phyloP scores from a whole-genome alignment of 2,888 invertebrate genomes.

The Drosophila vallismaia region DNA sequence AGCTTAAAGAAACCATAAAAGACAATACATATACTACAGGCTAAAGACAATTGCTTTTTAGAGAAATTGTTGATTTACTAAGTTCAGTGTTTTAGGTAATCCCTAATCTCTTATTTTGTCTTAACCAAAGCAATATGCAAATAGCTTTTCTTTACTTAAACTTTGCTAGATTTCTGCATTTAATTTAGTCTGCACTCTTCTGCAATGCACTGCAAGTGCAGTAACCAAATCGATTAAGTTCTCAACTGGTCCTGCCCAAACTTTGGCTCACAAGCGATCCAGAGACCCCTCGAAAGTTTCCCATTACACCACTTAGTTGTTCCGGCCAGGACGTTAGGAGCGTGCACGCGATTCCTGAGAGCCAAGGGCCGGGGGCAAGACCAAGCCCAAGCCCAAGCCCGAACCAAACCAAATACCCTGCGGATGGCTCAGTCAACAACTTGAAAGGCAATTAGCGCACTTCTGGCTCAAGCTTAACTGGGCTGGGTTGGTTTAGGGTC shows the following conservation, averaged over 20 bases:
- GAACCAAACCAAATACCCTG: constrained; percentile 22
- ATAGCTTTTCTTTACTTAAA: too few relatives aligned
- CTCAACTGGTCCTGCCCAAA: constrained; percentile 11
- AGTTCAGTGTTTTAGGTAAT: too few relatives aligned
- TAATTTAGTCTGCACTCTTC: too few relatives aligned
- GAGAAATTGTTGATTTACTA: background rate
- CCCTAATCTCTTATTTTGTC: too few relatives aligned
- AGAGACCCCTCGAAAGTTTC: constrained; percentile 23
- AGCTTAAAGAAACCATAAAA: background rate
- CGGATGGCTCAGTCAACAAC: constrained; percentile 67
- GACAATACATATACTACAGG: background rate
- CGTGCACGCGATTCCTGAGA: constrained; percentile 1
- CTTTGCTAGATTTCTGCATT: background rate
- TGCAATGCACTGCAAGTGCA: too few relatives aligned
- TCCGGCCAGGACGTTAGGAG: constrained; percentile 10
- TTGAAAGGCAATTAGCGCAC: constrained; percentile 78
- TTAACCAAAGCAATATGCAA: too few relatives aligned
- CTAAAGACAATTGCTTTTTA: too few relatives aligned
- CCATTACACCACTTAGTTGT: constrained; percentile 28
- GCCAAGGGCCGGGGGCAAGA: constrained; percentile 7
- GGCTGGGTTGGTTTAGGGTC: constrained; percentile 32
- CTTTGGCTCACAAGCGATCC: constrained; percentile 9
- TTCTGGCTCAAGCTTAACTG: constrained; percentile 14
- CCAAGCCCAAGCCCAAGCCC: too few relatives aligned
- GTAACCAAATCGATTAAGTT: constrained; percentile 23